These are phyloP conservation scores for Pogona vitticeps DNA, from an alignment of 2,113 vertebrate species.

Conservation along the genomic window DNA sequence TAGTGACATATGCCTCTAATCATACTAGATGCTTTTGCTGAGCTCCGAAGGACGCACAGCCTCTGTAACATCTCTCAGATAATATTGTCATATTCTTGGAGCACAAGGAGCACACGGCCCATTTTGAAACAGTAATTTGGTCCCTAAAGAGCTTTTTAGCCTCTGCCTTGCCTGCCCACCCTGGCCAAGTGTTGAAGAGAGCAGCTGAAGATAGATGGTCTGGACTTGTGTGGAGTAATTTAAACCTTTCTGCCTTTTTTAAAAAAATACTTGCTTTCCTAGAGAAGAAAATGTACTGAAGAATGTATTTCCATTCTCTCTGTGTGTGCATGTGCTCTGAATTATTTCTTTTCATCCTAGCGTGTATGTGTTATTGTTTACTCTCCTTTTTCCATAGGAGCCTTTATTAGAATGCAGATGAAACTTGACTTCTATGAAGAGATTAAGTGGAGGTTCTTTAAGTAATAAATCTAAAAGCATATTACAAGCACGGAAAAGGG, in stretches of 20 bases:
- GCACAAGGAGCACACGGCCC: slow-evolving; percentile 74
- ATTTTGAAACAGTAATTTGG: slow-evolving; percentile 81
- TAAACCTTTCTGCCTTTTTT: slow-evolving; percentile 65
- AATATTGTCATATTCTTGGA: slow-evolving; percentile 78
- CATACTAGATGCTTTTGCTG: slow-evolving; percentile 72
- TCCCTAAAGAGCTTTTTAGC: slow-evolving; percentile 80
- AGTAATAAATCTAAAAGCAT: slow-evolving; percentile 86
- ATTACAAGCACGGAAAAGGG: slow-evolving; percentile 82
- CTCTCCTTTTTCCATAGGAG: slow-evolving; percentile 61
- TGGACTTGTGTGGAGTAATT: slow-evolving; percentile 79
- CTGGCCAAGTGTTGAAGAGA: slow-evolving; percentile 75
- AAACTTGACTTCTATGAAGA: slow-evolving; percentile 74
- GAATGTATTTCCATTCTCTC: slow-evolving; percentile 50
- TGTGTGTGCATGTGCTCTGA: slow-evolving; percentile 38
- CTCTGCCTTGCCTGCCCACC: slow-evolving; percentile 74
- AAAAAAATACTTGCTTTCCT: slow-evolving; percentile 39
- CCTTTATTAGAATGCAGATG: slow-evolving; percentile 78
- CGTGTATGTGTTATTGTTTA: slow-evolving; percentile 57
- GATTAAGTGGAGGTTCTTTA: slow-evolving; percentile 85
- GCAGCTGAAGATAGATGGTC: slow-evolving; percentile 76
- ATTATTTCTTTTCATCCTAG: slow-evolving; percentile 57
- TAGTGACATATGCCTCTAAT: slow-evolving; percentile 69
- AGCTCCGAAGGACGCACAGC: slow-evolving; percentile 71
- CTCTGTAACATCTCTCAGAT: slow-evolving; percentile 78
- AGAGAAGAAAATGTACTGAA: slow-evolving; percentile 59